Evolutionary conservation across 2,113 vertebrate species (phyloP).

Genomic region (Bos indicus): DNA sequence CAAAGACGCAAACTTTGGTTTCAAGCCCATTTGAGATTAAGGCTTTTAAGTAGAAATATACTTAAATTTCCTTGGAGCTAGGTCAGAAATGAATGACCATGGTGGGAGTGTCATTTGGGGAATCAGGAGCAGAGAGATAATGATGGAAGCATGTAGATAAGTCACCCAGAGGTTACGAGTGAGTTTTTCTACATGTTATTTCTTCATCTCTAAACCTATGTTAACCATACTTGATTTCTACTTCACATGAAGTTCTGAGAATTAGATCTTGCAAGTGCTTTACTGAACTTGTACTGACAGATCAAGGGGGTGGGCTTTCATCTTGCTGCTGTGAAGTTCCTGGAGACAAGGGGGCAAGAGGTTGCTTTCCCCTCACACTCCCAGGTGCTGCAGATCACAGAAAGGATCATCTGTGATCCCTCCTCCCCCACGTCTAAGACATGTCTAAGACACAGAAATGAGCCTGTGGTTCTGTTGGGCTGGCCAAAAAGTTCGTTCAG

Average conservation of each 20-base stretch:
- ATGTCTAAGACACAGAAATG: background rate
- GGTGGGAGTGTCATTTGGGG: background rate
- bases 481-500: background rate
- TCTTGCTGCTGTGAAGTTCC: background rate
- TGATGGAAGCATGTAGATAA: background rate
- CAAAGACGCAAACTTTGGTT: background rate
- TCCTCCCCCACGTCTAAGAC: background rate
- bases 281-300: background rate
- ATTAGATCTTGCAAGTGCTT: background rate
- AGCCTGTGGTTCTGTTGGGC: background rate
- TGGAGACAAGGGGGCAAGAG: background rate
- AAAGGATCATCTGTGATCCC: background rate
- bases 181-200: background rate
- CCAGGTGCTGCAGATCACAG: no score
- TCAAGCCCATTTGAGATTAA: background rate
- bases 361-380: no score
- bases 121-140: background rate
- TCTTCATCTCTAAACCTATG: background rate
- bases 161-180: background rate
- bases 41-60: background rate
- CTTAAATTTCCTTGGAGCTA: background rate
- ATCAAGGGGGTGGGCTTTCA: background rate
- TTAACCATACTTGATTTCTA: conserved; percentile 1
- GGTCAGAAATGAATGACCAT: background rate
- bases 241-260: background rate